Evolutionary conservation across 2,113 vertebrate genomes (phyloP).

Genomic region (Atractosteus spatula): DNA sequence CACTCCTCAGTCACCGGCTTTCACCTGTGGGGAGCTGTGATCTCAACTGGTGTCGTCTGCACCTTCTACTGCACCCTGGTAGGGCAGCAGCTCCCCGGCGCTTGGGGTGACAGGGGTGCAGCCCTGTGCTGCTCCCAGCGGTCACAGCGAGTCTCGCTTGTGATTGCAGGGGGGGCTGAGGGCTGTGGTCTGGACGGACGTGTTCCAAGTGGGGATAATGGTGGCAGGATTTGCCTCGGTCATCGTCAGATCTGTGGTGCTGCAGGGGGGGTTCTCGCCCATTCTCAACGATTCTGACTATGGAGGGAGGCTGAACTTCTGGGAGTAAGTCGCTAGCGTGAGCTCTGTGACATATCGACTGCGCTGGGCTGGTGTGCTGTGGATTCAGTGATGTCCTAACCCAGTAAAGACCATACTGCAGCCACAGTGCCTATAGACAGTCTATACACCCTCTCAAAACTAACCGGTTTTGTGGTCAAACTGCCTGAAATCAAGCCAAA

Average conservation of each 20-base stretch:
- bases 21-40: slow-evolving; percentile 80
- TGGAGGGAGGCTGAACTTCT: slow-evolving; percentile 80
- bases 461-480: too few relatives aligned
- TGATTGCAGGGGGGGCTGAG: slow-evolving; percentile 79
- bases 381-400: too few relatives aligned
- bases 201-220: slow-evolving; percentile 86
- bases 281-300: slow-evolving; percentile 72
- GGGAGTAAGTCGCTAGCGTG: slow-evolving; percentile 73
- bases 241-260: slow-evolving; percentile 68
- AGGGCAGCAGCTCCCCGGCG: slow-evolving; percentile 21
- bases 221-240: slow-evolving; percentile 79
- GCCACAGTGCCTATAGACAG: too few relatives aligned
- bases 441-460: too few relatives aligned
- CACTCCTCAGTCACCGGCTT: slow-evolving; percentile 77
- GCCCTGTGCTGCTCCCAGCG: too few relatives aligned
- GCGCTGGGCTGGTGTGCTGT: too few relatives aligned
- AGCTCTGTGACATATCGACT: too few relatives aligned
- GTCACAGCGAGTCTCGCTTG: not conserved
- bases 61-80: slow-evolving; percentile 91
- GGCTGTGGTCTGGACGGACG: slow-evolving; percentile 90
- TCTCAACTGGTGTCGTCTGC: slow-evolving; percentile 81
- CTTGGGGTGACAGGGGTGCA: too few relatives aligned
- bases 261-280: slow-evolving; percentile 66
- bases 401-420: too few relatives aligned
- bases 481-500: too few relatives aligned